phyloP scores from a whole-genome alignment of 1,140 invertebrate genomes.

The Agrypnia vestita region DNA sequence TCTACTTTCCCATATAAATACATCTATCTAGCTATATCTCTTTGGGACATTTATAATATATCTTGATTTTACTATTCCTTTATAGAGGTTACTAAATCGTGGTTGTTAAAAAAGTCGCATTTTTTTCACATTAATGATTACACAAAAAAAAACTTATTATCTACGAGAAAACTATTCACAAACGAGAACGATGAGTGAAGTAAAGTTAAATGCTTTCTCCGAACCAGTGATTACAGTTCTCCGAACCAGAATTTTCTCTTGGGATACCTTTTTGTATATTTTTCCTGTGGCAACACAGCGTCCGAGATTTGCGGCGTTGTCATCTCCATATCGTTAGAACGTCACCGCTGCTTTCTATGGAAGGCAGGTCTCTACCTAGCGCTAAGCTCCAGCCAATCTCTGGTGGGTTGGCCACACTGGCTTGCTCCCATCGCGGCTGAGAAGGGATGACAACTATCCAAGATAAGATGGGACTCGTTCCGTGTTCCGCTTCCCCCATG shows the following conservation, averaged over 20 bases:
- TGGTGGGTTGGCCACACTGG: not conserved
- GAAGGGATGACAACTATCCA: conserved; percentile 12
- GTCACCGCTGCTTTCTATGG: not conserved
- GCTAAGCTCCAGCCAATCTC: not conserved
- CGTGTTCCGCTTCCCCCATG: not conserved
- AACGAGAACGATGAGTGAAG: not conserved
- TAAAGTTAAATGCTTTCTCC: not conserved
- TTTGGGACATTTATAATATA: no score
- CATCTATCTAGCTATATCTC: no score
- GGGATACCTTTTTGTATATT: not conserved
- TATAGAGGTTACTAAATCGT: no score
- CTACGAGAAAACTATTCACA: no score
- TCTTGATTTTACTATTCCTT: no score
- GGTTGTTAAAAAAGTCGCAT: no score
- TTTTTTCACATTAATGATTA: no score
- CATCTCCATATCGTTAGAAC: conserved; percentile 6
- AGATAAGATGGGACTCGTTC: not conserved
- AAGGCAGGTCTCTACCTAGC: not conserved
- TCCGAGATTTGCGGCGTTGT: conserved; percentile 11
- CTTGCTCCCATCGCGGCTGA: not conserved
- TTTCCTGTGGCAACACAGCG: not conserved
- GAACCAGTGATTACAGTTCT: not conserved
- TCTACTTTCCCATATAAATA: no score
- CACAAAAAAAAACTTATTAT: no score
- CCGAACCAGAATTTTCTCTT: not conserved